A percentile compares a stretch with the other conserved stretches of the same genome.
These are phyloP conservation scores for Probosciger aterrimus DNA, from an alignment of 2,113 vertebrate species.

Conservation along the genomic window DNA sequence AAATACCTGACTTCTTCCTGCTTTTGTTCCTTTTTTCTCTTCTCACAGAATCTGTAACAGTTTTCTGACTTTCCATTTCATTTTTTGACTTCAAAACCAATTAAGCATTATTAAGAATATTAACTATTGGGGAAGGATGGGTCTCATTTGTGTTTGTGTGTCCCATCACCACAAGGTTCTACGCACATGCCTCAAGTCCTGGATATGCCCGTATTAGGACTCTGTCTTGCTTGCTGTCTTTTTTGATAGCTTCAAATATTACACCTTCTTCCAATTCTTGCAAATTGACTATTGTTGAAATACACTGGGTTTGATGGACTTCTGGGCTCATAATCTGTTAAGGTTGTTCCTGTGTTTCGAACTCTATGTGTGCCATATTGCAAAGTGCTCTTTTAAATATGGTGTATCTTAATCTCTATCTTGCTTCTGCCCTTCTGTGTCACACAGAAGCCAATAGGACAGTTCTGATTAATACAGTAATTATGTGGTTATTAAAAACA, in stretches of 20 bases:
- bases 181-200: too few species aligned
- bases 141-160: background rate
- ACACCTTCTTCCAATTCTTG: background rate
- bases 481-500: constrained; percentile 84
- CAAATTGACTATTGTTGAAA: background rate
- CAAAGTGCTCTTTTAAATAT: constrained; percentile 27
- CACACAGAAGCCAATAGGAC: constrained; percentile 69
- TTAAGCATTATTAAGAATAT: background rate
- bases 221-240: background rate
- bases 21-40: background rate
- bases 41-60: background rate
- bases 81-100: background rate
- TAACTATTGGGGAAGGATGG: background rate
- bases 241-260: background rate
- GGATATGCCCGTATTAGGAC: background rate
- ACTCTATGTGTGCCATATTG: background rate
- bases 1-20: background rate
- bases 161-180: background rate
- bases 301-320: background rate
- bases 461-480: constrained; percentile 79
- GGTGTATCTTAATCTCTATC: constrained; percentile 56
- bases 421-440: constrained; percentile 72
- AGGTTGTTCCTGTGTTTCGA: background rate
- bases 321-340: background rate
- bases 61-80: background rate